phyloP scores from a whole-genome alignment of 2,888 invertebrate species.

The Hirtodrosophila alboralis region DNA sequence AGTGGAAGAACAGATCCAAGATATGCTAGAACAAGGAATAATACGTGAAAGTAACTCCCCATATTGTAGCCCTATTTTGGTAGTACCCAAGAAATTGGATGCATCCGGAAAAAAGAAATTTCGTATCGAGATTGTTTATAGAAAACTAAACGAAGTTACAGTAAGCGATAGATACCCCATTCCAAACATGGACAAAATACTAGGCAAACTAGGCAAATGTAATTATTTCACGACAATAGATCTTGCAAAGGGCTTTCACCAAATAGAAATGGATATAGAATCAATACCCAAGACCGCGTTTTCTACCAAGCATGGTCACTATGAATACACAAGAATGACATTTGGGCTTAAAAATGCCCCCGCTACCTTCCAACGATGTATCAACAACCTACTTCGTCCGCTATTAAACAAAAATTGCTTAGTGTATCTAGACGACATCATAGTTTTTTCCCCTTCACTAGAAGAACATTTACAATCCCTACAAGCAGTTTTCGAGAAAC shows the following conservation, averaged over 20 bases:
- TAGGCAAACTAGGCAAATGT: conserved; percentile 15
- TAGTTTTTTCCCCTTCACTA: conserved; percentile 11
- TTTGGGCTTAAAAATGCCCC: conserved; percentile 2
- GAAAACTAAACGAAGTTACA: conserved; percentile 13
- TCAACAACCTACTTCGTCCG: conserved; percentile 2
- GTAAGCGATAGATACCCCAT: conserved; percentile 13
- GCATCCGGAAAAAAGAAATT: conserved; percentile 9
- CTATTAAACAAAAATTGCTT: conserved; percentile 10
- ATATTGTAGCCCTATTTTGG: neutral
- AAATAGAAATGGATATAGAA: conserved; percentile 11
- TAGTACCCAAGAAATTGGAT: no score
- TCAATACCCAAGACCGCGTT: neutral
- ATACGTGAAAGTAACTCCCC: conserved; percentile 4
- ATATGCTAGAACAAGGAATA: conserved; percentile 5
- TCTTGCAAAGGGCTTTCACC: conserved; percentile 16
- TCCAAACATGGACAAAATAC: conserved; percentile 17
- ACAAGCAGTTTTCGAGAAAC: conserved; percentile 9
- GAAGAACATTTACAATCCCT: conserved; percentile 15
- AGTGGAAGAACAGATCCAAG: conserved; percentile 2
- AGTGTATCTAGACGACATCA: conserved; percentile 6
- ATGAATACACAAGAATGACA: neutral
- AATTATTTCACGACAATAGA: conserved; percentile 21
- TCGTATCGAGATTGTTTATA: conserved; percentile 7
- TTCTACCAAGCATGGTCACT: neutral
- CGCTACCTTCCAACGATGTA: neutral